Base-by-base conservation (phyloP, 1,140 invertebrate species). In the Hyles vespertilio region DNA sequence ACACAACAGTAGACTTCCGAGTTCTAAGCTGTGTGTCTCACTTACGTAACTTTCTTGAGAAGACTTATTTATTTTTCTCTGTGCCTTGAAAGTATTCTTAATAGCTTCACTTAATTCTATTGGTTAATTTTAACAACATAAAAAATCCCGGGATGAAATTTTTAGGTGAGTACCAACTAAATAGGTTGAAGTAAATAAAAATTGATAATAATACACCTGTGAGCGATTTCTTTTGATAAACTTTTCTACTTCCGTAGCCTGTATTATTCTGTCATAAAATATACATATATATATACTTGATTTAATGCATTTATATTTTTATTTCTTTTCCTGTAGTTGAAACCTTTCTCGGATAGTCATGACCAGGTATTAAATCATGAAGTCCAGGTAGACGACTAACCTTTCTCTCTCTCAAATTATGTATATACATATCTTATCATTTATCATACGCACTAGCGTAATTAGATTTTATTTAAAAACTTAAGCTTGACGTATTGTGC, bases 271-370 rank as follows among this genome's bases (percentile, higher is more conserved):
- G 43, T 54, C 22, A 32, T 32, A 48, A 22, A 22, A 40, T 40
- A 40, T 40, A 40, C 36, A 5, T 40, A 40, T 40, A 32, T 40
- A 32, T 32, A 22, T 22, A 22, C 22, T 22, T 53, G 6, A 46
- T 46, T 59, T 46, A 12, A 52, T 43, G 63, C 74, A 77, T 85
- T 79, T 82, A 84, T 61, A 66, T 61, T 74, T 84, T 81, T 81
- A 73, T 82, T 87, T 84, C 70, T 84, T 77, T 75, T 67, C 79
- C 83, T 85, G 82, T 88, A 88, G 85, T 84, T 87, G 79, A 81
- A 85, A 84, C 85, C 85, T 75, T 88, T 81, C 67, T 88, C 85
- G 85, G 85, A 88, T 84, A 88, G 85, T 83, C 82, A 87, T 73
- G 74, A 87, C 72, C 85, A 88, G 85, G 85, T 88, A 88, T 68